Evolutionary conservation across 2,888 invertebrate genomes (phyloP).

Genomic region (Eupithecia subumbrata): DNA sequence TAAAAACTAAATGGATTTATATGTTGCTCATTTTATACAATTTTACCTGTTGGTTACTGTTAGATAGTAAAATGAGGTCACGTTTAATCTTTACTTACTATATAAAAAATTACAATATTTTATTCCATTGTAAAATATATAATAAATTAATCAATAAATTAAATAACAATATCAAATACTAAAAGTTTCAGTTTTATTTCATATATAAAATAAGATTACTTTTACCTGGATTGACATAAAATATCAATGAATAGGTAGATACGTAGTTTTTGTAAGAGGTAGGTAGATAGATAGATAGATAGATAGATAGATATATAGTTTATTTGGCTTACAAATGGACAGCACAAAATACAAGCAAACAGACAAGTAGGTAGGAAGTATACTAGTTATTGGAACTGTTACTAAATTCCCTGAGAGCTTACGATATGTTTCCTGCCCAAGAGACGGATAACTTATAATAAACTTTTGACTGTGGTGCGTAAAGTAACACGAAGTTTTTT

Average conservation of each 20-base stretch:
- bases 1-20: not conserved
- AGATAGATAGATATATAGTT: too few species aligned
- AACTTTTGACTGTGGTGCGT: constrained; percentile 3
- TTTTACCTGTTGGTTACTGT: not conserved
- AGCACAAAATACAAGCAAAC: too few species aligned
- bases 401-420: constrained; percentile 2
- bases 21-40: not conserved
- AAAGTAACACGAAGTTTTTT: not conserved
- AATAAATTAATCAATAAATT: not conserved
- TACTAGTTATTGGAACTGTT: not conserved
- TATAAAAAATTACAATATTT: not conserved
- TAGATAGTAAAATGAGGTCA: too few species aligned
- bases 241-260: not conserved
- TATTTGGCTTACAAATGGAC: too few species aligned
- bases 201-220: not conserved
- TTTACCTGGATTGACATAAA: not conserved
- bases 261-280: not conserved
- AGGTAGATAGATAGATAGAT: too few species aligned
- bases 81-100: too few species aligned
- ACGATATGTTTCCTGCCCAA: not conserved
- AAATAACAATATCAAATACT: not conserved
- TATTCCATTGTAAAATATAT: not conserved
- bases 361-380: not conserved
- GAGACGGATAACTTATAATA: constrained; percentile 16
- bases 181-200: not conserved